Evolutionary conservation across 2,888 invertebrate genomes (phyloP), one percentile per base, ranked within the genome.

Genomic region (Leptinotarsa haldemani): DNA sequence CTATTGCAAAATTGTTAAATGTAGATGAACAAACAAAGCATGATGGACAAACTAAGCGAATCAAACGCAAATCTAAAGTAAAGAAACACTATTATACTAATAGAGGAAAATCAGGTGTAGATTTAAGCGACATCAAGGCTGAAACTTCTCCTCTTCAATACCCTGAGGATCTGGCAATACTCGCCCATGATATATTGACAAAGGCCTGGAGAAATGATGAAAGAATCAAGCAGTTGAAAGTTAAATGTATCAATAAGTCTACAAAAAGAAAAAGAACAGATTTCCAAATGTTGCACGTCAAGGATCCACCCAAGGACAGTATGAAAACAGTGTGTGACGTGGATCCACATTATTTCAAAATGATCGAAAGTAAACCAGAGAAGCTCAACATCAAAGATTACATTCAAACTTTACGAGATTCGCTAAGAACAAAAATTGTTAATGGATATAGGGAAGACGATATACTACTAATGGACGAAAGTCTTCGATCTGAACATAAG

Each of bases 301-400:
- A 90, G 82, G 89, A 90, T 78, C 88, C 90, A 16, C 86, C 87
- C 52, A 75, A 83, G 1, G 80, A 80, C 53, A 88, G 89, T 75
- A 89, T 90, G 30, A 88, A 89, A 77, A 90, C 91, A 1, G 90
- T 92, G 65, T 88, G 91, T 25, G 92, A 93, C 84, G 89, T 93
- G 58, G 92, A 93, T 83, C 91, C 92, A 0, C 89, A 91, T 75
- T 93, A 92, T 84, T 93, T 91, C 82, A 89, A 89, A 1, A 90
- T 91, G n/a, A 89, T 92, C 52, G 90, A 90, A 84, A 92, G 80
- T 73, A 71, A 65, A 47, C 88, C 89, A 68, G 89, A 90, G 80
- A 90, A 89, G 78, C 90, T 92, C 77, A 91, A 90, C 74, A 88
- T 90, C 65, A 88, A 89, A 77, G 88, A 90, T 15, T 93, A 93